Base-by-base conservation (phyloP, 2,113 vertebrate genomes). In the Hiodon tergisus region DNA sequence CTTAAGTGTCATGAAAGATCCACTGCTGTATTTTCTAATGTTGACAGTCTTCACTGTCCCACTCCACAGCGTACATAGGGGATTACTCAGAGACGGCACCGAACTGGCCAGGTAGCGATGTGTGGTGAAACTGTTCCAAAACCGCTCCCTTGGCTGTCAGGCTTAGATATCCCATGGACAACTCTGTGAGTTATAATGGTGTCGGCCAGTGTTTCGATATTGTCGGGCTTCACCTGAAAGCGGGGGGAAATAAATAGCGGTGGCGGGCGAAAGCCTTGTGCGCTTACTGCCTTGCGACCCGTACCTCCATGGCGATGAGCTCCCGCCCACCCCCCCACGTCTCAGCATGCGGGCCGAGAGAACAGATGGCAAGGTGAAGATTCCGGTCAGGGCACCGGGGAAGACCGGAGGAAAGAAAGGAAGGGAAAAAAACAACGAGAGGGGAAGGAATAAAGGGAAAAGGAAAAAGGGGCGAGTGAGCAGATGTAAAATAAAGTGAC, bases 401-500 rank as follows among this genome's bases (percentile, higher is more conserved):
- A 46, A 46, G 57, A 17, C 17, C 51, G 59, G 48, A 31, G 51
- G 55, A 61, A 14, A 78, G 70, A 78, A 80, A 81, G 77, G 74
- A 61, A 77, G 79, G 79, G 80, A 46, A 60, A 81, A 71, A 80
- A 80, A 83, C 67, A 73, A 5, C 68, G 81, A 81, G 79, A 76
- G 75, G 81, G 75, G 77, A 31, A 31, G 31, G 31, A 31, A 31
- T 31, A 31, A 2, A 31, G 3, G 81, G 50, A 76, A 69, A 14
- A 62, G 80, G 11, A 76, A 78, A 70, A 67, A 78, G 79, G 59
- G 47, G 14, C 76, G 86, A 83, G 11, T 54, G 55, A 70, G 60
- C 75, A 77, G 72, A 74, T 88, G 87, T 83, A 77, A 81, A 85
- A 79, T 78, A 77, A 79, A 82, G 82, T 46, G 81, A 86, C 86